Evolutionary conservation across 2,113 vertebrate genomes (phyloP).

Genomic region (Steatornis caripensis): DNA sequence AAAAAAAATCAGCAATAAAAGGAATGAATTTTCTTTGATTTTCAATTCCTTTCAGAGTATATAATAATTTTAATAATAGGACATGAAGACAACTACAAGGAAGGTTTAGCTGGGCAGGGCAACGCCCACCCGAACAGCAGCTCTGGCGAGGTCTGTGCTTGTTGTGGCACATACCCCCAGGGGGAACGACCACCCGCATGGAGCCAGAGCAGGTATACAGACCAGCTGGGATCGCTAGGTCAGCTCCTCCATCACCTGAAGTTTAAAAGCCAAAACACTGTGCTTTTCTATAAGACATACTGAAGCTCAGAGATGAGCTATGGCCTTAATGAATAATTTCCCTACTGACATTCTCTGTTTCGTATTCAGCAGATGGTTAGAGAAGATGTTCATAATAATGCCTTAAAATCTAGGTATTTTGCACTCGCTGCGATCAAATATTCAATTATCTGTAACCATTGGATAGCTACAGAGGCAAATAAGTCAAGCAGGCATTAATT

Average conservation of each 20-base stretch:
- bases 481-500: not conserved
- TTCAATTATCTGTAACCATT: slow-evolving; percentile 1
- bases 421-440: not conserved
- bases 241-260: not conserved
- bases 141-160: not conserved
- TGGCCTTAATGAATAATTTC: not conserved
- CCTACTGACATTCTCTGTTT: not conserved
- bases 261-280: not conserved
- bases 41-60: not conserved
- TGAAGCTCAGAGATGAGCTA: slow-evolving; percentile 8
- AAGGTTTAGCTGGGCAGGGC: not conserved
- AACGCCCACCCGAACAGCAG: not conserved
- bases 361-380: slow-evolving; percentile 32
- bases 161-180: not conserved
- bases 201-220: not conserved
- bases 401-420: slow-evolving; percentile 9
- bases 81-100: not conserved
- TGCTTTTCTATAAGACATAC: not conserved
- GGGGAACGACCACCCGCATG: not conserved
- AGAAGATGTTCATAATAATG: slow-evolving; percentile 16
- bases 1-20: not conserved
- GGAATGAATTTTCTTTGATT: not conserved
- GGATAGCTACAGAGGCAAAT: not conserved
- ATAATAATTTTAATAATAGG: not conserved
- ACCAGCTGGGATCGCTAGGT: not conserved